Base-by-base conservation (phyloP, 92 coral and sea anemone genomes). In the Nematostella vectensis region DNA sequence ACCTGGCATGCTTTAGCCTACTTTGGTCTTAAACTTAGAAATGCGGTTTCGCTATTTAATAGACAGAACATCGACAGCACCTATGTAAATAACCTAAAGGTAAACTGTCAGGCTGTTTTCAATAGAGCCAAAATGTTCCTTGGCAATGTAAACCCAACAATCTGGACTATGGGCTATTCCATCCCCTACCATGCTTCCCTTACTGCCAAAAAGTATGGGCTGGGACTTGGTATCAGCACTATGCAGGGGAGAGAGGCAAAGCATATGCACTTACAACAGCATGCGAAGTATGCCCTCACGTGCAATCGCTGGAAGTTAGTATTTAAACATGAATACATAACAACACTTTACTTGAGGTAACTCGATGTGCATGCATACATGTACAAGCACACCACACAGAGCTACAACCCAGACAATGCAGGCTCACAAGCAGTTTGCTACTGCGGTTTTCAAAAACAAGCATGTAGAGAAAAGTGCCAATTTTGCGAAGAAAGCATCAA, bases 181-280 rank as follows among this genome's bases (percentile, higher is more conserved):
- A 71, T 81, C 22, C 82, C 82, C 38, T 53, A 45, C 43, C 82
- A 81, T 65, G 47, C 63, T 50, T 27, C 44, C 27, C 18, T 73
- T 16, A 38, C 67, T 13, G 55, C 16, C 50, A 33, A 68, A 16
- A 68, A 69, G 48, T 75, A 52, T 25, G 17, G 24, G 11, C 26
- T 81, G 31, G 88, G 82, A 10, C 20, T 75, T 15, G 76, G 88
- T 1, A 44, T 81, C 9, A 81, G 70, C 39, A 74, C 77, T 25
- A 74, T 80, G 81, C 82, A 75, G 52, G 82, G 88, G 13, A 49
- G 79, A 36, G 83, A 82, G 40, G 83, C 83, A 0, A 76, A 82
- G 54, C 83, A 76, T 47, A 55, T 82, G n/a, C n/a, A n/a, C n/a
- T n/a, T n/a, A n/a, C n/a, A 16, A 36, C 55, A 72, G 31, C 36